A percentile compares a stretch with the other conserved stretches of the same genome.
Conservation (phyloP, 1,140 invertebrate genomes). For the Neoseiulus cucumeris region DNA sequence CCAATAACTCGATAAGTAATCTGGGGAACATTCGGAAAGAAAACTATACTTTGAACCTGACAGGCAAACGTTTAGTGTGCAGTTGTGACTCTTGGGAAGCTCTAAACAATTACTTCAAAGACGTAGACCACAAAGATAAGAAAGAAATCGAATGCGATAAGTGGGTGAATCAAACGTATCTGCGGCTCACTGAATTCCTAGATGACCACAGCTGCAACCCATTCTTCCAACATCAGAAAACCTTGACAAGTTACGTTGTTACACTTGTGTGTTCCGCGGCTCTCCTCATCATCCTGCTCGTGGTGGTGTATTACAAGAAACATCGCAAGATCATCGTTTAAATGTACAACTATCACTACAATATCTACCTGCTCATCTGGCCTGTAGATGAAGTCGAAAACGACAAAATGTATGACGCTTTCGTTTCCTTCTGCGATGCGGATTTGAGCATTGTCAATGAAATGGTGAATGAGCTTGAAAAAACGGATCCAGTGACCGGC, state of each 20-base stretch:
- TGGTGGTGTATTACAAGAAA: slow-evolving; percentile 17
- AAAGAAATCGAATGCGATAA: not conserved
- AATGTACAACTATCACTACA: slow-evolving; percentile 13
- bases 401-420: slow-evolving; percentile 57
- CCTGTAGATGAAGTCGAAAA: slow-evolving; percentile 40
- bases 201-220: not conserved
- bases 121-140: not conserved
- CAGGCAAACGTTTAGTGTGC: not conserved
- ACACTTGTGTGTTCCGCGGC: not conserved
- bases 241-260: not conserved
- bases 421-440: slow-evolving; percentile 56
- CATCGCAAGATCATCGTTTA: slow-evolving; percentile 12
- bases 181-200: not conserved
- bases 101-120: not conserved
- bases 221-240: not conserved
- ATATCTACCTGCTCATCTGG: slow-evolving; percentile 12
- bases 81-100: not conserved
- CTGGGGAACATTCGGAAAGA: not conserved
- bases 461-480: slow-evolving; percentile 39
- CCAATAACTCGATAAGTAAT: not conserved
- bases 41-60: not conserved
- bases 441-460: slow-evolving; percentile 45
- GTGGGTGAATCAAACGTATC: not conserved
- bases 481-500: slow-evolving; percentile 21
- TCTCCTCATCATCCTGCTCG: slow-evolving; percentile 3